These are phyloP conservation scores for Heliconius erato DNA, from an alignment of 2,888 invertebrate species.

Conservation along the genomic window DNA sequence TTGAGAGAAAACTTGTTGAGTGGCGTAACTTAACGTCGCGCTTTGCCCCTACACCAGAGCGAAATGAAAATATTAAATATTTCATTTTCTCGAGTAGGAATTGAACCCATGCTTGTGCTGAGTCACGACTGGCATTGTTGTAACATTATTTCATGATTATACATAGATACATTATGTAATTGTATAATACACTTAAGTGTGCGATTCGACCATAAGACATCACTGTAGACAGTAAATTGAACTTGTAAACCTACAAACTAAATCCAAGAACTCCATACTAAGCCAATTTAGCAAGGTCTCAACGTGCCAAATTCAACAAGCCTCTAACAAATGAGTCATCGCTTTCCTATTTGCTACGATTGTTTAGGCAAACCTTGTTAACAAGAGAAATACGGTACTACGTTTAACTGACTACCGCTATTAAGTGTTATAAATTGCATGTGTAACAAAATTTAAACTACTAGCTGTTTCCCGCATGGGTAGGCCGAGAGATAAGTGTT, in stretches of 20 bases:
- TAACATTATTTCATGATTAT: too few relatives aligned
- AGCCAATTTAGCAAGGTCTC: slow-evolving; percentile 6
- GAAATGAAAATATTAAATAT: too few relatives aligned
- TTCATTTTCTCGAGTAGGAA: too few relatives aligned
- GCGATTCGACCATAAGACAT: background rate
- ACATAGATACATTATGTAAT: too few relatives aligned
- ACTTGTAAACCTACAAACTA: slow-evolving; percentile 1
- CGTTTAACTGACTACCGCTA: background rate
- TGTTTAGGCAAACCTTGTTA: slow-evolving; percentile 23
- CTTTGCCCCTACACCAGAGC: too few relatives aligned
- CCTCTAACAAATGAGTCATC: slow-evolving; percentile 32
- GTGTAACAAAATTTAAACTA: background rate
- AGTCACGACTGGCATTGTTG: too few relatives aligned
- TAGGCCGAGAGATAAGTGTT: too few relatives aligned
- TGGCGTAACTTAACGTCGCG: too few relatives aligned
- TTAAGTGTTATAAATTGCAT: background rate
- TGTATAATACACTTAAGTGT: background rate
- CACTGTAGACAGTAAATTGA: background rate
- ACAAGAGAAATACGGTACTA: slow-evolving; percentile 10
- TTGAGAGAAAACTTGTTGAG: too few relatives aligned
- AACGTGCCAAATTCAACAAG: slow-evolving; percentile 27
- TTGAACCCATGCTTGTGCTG: too few relatives aligned
- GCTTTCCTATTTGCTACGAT: slow-evolving; percentile 22
- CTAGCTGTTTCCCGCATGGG: too few relatives aligned
- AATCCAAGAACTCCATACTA: background rate